Evolutionary conservation across 1,140 invertebrate species (phyloP).

Genomic region (Trissolcus basalis): DNA sequence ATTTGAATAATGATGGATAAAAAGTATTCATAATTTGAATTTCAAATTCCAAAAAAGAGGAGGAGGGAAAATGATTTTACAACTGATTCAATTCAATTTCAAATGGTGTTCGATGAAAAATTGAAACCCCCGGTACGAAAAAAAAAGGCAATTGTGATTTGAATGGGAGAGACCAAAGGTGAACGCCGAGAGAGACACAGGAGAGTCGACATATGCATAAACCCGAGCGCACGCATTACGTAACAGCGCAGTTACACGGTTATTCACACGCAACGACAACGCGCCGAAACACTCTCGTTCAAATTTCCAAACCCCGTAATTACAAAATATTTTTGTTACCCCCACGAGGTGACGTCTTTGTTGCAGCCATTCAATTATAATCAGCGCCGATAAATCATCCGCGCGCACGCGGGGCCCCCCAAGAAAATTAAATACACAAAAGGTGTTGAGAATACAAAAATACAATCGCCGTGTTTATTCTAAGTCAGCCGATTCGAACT

Average conservation of each 20-base stretch:
- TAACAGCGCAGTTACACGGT: slow-evolving; percentile 63
- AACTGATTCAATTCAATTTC: too few species aligned
- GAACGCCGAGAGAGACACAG: slow-evolving; percentile 63
- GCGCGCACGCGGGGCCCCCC: too few species aligned
- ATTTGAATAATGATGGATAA: too few species aligned
- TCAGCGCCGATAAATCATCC: slow-evolving; percentile 8
- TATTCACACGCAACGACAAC: slow-evolving; percentile 50
- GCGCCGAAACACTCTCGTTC: slow-evolving; percentile 10
- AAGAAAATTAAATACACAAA: slow-evolving; percentile 20
- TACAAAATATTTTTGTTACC: slow-evolving; percentile 13
- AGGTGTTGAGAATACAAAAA: slow-evolving; percentile 12
- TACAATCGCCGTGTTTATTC: slow-evolving; percentile 27
- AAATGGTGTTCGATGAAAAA: too few species aligned
- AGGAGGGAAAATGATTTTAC: too few species aligned
- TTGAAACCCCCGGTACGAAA: too few species aligned
- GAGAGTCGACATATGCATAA: slow-evolving; percentile 64
- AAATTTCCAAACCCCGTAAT: slow-evolving; percentile 25
- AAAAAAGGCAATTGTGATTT: slow-evolving; percentile 40
- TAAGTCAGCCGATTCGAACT: slow-evolving; percentile 13
- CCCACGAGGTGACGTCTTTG: slow-evolving; percentile 3
- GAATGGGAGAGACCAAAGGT: slow-evolving; percentile 60
- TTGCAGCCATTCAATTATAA: slow-evolving; percentile 10
- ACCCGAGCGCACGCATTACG: slow-evolving; percentile 64
- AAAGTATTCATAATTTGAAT: too few species aligned
- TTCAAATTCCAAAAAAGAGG: too few species aligned